Percentiles rank a stretch among this genome's conserved stretches.
Conservation (phyloP, 2,888 invertebrate genomes). For the Limenitis camilla region DNA sequence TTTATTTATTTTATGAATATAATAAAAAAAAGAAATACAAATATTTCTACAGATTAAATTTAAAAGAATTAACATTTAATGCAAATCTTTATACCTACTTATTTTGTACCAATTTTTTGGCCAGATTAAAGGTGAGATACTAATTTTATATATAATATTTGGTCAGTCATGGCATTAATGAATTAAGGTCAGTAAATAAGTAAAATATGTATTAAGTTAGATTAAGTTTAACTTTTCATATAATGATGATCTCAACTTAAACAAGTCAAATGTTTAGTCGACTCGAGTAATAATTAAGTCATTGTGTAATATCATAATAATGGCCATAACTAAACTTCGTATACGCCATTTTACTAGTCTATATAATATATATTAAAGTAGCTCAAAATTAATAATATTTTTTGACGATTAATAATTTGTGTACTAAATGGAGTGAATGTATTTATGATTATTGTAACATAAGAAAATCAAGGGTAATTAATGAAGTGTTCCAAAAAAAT, state of each 20-base stretch:
- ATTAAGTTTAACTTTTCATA: not conserved
- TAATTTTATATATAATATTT: no score
- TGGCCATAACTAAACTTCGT: not conserved
- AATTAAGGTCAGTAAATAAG: constrained; percentile 6
- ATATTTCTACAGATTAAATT: no score
- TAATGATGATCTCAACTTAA: constrained; percentile 30
- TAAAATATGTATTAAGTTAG: not conserved
- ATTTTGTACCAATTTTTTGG: no score
- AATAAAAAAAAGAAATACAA: no score
- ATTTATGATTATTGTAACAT: no score
- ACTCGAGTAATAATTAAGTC: constrained; percentile 12
- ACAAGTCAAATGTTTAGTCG: constrained; percentile 29
- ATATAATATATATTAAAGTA: not conserved
- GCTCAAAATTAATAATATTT: no score
- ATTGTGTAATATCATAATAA: not conserved
- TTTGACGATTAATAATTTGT: no score
- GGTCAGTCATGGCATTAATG: not conserved
- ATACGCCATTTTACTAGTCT: constrained; percentile 1
- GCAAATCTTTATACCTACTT: no score
- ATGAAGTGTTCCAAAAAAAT: constrained; percentile 16
- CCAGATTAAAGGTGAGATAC: no score
- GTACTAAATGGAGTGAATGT: no score
- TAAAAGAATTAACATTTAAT: no score
- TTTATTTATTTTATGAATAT: no score
- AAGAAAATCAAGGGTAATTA: not conserved